These are phyloP conservation scores for Microtus oregoni DNA, from an alignment of 2,113 vertebrate genomes.

Conservation along the genomic window DNA sequence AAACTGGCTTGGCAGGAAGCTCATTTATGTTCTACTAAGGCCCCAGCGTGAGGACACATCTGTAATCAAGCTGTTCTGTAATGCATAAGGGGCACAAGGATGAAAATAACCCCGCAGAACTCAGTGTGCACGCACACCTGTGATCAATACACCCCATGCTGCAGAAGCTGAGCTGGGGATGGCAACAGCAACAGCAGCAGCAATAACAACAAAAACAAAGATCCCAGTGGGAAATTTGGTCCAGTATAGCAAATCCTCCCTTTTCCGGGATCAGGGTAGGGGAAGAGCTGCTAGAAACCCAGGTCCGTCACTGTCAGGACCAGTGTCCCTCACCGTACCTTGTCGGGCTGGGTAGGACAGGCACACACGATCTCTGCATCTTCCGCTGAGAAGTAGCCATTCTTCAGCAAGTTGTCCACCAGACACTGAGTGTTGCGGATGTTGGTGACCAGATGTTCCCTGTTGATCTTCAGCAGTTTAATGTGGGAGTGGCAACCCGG, in stretches of 20 bases:
- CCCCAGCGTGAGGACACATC: background rate
- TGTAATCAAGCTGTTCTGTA: background rate
- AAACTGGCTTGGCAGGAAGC: background rate
- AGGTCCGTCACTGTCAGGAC: rapidly evolving
- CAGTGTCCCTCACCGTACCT: slow-evolving; percentile 84
- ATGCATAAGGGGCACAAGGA: background rate
- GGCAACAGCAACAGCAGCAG: too few species aligned
- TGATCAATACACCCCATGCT: background rate
- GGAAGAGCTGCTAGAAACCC: background rate
- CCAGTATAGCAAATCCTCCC: background rate
- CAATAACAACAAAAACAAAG: background rate
- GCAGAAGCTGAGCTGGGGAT: background rate
- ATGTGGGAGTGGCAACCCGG: slow-evolving; percentile 59
- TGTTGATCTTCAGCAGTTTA: slow-evolving; percentile 87
- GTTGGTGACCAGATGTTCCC: slow-evolving; percentile 92
- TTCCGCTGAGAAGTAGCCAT: slow-evolving; percentile 92
- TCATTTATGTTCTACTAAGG: background rate
- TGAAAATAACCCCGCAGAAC: background rate
- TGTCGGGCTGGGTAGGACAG: slow-evolving; percentile 90
- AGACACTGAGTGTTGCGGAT: slow-evolving; percentile 93
- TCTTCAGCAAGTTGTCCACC: slow-evolving; percentile 92
- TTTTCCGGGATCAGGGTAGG: background rate
- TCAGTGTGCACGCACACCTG: background rate
- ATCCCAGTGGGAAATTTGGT: background rate
- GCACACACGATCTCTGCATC: slow-evolving; percentile 92